phyloP scores from a whole-genome alignment of 1,140 invertebrate genomes.

The Metopolophium dirhodum region DNA sequence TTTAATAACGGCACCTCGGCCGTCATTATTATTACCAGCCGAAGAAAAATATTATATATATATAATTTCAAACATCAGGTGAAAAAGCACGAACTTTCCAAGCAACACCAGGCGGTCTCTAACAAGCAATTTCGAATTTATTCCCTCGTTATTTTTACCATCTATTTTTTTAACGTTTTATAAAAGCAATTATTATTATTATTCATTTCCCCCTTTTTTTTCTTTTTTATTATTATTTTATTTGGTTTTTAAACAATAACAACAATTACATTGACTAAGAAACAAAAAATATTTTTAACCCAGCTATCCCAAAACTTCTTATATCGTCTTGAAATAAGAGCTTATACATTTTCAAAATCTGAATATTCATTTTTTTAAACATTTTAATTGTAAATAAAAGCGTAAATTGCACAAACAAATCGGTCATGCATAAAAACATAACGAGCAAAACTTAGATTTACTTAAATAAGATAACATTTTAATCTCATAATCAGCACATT shows the following conservation, averaged over 20 bases:
- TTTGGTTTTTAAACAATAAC: constrained; percentile 39
- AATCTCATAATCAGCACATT: constrained; percentile 24
- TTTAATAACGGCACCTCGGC: constrained; percentile 54
- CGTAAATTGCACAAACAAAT: constrained; percentile 29
- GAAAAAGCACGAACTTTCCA: constrained; percentile 55
- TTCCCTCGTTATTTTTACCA: constrained; percentile 55
- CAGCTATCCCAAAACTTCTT: not conserved
- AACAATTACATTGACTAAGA: constrained; percentile 50
- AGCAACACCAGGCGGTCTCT: constrained; percentile 53
- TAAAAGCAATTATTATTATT: constrained; percentile 57
- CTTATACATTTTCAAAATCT: constrained; percentile 10
- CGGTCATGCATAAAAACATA: constrained; percentile 19
- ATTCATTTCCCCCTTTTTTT: constrained; percentile 46
- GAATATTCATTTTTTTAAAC: not conserved
- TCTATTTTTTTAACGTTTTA: constrained; percentile 55
- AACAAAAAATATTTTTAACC: not conserved
- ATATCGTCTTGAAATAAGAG: constrained; percentile 10
- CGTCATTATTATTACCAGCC: constrained; percentile 48
- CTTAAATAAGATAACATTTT: not conserved
- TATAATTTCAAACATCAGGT: constrained; percentile 54
- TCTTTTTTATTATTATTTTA: constrained; percentile 29
- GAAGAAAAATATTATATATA: constrained; percentile 42
- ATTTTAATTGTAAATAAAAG: constrained; percentile 28
- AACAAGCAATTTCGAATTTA: constrained; percentile 57
- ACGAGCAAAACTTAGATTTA: constrained; percentile 11